These are phyloP conservation scores for Drosophila ustulata DNA, from an alignment of 2,888 invertebrate species.

Conservation along the genomic window DNA sequence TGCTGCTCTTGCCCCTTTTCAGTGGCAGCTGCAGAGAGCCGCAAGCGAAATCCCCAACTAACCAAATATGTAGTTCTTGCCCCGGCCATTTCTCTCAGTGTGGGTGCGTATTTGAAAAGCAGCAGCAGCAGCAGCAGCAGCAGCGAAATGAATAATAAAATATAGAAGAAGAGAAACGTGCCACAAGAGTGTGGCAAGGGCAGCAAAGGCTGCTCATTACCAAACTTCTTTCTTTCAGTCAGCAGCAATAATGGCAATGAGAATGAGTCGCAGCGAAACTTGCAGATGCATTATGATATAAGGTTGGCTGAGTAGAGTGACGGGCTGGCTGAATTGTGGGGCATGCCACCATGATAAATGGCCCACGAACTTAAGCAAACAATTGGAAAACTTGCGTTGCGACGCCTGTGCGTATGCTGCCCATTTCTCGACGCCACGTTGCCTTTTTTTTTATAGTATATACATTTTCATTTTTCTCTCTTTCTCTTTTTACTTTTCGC, in stretches of 20 bases:
- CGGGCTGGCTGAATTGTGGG: constrained; percentile 6
- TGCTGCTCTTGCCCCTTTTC: constrained; percentile 18
- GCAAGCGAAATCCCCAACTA: constrained; percentile 11
- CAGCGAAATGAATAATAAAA: constrained; percentile 1
- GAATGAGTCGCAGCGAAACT: constrained; percentile 7
- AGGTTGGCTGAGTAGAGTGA: constrained; percentile 38
- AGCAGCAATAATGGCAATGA: constrained; percentile 7
- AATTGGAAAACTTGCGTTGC: constrained; percentile 48
- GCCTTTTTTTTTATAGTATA: neutral
- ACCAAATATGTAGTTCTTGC: neutral
- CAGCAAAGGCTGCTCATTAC: constrained; percentile 44
- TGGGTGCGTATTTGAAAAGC: constrained; percentile 28
- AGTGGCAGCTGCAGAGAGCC: neutral
- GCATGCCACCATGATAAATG: constrained; percentile 42
- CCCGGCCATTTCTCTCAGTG: constrained; percentile 6
- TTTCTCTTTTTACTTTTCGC: neutral
- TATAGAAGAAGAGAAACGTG: neutral
- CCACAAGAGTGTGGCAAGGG: constrained; percentile 15
- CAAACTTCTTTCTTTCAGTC: constrained; percentile 29
- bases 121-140: too few species aligned
- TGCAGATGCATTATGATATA: constrained; percentile 56
- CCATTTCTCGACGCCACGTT: constrained; percentile 34
- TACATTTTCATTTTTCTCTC: neutral
- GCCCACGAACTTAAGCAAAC: constrained; percentile 51
- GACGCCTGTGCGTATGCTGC: constrained; percentile 61